phyloP scores from a whole-genome alignment of 2,888 invertebrate species.

The Glyphotaelius pellucidus region DNA sequence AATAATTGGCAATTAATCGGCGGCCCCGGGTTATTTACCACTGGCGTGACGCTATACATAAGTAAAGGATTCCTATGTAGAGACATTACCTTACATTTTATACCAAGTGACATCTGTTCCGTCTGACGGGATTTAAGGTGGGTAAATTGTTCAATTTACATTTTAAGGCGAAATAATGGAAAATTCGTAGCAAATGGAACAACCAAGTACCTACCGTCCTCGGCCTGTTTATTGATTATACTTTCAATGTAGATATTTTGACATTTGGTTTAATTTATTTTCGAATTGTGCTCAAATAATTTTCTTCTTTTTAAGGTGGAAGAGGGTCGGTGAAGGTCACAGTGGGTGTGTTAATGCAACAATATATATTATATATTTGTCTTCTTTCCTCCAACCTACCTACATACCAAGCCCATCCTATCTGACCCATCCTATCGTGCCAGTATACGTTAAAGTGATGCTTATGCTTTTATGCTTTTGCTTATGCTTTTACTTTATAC shows the following conservation, averaged over 20 bases:
- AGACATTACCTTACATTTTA: not conserved
- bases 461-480: too few relatives aligned
- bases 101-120: not conserved
- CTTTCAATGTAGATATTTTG: not conserved
- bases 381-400: too few relatives aligned
- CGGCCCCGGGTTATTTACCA: not conserved
- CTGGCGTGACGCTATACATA: not conserved
- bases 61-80: not conserved
- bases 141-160: not conserved
- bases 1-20: too few relatives aligned
- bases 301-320: too few relatives aligned
- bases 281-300: not conserved
- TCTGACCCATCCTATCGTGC: too few relatives aligned
- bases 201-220: not conserved
- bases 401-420: too few relatives aligned
- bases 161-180: not conserved
- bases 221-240: not conserved
- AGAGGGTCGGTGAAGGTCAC: too few relatives aligned
- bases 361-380: too few relatives aligned
- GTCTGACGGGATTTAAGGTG: slow-evolving; percentile 2
- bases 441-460: too few relatives aligned
- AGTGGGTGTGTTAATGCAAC: too few relatives aligned
- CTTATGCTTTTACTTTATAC: too few relatives aligned
- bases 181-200: not conserved
- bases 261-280: not conserved